Evolutionary conservation across 2,113 vertebrate genomes (phyloP), one percentile per base, ranked within the genome.

Genomic region (Notothenia coriiceps): DNA sequence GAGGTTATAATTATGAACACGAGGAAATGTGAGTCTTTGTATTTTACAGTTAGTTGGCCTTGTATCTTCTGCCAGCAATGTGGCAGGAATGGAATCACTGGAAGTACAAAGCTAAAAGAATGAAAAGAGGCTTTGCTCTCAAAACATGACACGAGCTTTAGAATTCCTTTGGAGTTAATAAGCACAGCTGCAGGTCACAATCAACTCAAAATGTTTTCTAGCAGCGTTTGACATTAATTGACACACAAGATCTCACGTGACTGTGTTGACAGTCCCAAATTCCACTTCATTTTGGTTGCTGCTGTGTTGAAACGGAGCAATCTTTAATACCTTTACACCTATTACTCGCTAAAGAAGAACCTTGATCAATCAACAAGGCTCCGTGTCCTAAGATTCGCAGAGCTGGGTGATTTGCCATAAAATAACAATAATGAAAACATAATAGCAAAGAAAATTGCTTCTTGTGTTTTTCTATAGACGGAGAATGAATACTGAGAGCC

Each of bases 381-480:
- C 44, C 15, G 1, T 10, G 18, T 29, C 54, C 20, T 5, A 0
- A 79, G 85, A 84, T 66, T 84, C 64, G 1, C 35, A 74, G 80
- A 67, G 71, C 56, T 56, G 77, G 79, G 52, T 67, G 79, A 89
- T 88, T 83, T 83, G 72, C 64, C 79, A 47, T 44, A 91, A 91
- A 88, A 85, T 82, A 85, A 87, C 86, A 90, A 93, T 92, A 91
- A 94, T 83, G 82, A 82, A 85, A 90, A 86, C 85, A 91, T 91
- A 91, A 94, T 88, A 57, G 86, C 87, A 88, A 71, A 91, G 85
- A 91, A 92, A 89, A 94, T 91, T 86, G 91, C 79, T 78, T 92
- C 85, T 85, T 67, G 86, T 84, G 76, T 86, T 77, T 90, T 73
- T 91, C 80, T 29, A 0, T 29, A 29, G 3, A 29, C 78, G 65